Base-by-base conservation (phyloP, 1,140 invertebrate genomes). In the Zaprionus camerounensis region DNA sequence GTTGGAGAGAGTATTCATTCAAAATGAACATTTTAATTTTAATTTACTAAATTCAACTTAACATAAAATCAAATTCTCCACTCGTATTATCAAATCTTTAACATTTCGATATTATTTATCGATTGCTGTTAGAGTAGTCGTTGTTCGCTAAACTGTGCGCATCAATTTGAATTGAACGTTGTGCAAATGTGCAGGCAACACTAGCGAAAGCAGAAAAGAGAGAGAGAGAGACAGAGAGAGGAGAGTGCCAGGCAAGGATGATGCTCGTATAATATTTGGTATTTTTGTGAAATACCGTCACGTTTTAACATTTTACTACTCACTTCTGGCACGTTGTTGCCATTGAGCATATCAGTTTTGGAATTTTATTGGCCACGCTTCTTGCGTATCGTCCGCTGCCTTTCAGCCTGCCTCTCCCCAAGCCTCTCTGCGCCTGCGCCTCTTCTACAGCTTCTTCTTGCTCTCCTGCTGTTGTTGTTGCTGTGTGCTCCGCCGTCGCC, bases 301-400 rank as follows among this genome's bases (percentile, higher is more conserved):
- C 85, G 85, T 88, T 88, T 88, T 87, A 68, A 85, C 85, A 88
- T 88, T 88, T 88, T 90, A 88, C 85, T 90, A 88, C 84, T 88
- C 84, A 88, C 85, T 88, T 88, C 71, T 90, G 84, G 85, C 84
- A 88, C 85, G 85, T 85, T 88, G 85, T 85, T 88, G 86, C 85
- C 85, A 88, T 88, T 90, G 85, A 88, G 85, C 85, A 90, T 85
- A 90, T 88, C 85, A 90, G 85, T 75, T 90, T 64, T 77, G 85
- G 79, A 85, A 88, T 88, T 88, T 88, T 88, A 88, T 88, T 88
- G 85, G 85, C 85, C 85, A 88, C 85, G 85, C 85, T 88, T 90
- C 79, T 79, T 78, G 72, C 78, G 70, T 84, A 80, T 75, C 41
- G 38, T 41, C 38, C 38, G 38, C 38, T 41, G 38, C 15, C 15